A percentile compares a stretch with the other conserved stretches of the same genome.
phyloP scores from a whole-genome alignment of 2,113 vertebrate species.

The Phoxinus phoxinus region DNA sequence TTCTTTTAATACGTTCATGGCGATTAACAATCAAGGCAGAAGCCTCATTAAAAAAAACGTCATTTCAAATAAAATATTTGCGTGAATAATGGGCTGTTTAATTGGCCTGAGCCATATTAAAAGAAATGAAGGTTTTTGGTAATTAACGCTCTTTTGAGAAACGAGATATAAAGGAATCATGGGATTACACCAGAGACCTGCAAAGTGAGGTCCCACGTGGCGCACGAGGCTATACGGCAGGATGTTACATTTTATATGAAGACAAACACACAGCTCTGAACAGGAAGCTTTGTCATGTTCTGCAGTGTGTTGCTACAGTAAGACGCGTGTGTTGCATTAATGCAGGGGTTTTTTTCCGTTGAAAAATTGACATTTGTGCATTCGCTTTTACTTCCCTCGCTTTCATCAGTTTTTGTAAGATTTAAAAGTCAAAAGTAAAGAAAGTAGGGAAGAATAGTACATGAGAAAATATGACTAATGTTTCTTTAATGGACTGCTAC shows the following conservation, averaged over 20 bases:
- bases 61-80: conserved; percentile 62
- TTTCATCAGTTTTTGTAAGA: conserved; percentile 31
- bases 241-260: conserved; percentile 45
- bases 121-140: conserved; percentile 53
- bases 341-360: background rate
- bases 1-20: conserved; percentile 43
- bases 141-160: conserved; percentile 57
- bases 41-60: conserved; percentile 52
- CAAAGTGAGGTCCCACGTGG: conserved; percentile 23
- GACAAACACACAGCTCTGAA: conserved; percentile 42
- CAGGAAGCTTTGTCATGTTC: conserved; percentile 4
- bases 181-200: conserved; percentile 53
- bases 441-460: conserved; percentile 31
- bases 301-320: conserved; percentile 2
- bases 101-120: conserved; percentile 54
- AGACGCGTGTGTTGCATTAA: conserved; percentile 9
- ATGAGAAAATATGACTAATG: conserved; percentile 43
- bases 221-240: background rate
- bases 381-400: background rate
- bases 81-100: conserved; percentile 55
- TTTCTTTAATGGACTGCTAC: conserved; percentile 33
- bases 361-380: conserved; percentile 3
- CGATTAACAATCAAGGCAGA: conserved; percentile 46
- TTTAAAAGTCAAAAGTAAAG: conserved; percentile 38
- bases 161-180: conserved; percentile 25